Conservation (phyloP, 2,888 invertebrate species). For the Euclidia mi region DNA sequence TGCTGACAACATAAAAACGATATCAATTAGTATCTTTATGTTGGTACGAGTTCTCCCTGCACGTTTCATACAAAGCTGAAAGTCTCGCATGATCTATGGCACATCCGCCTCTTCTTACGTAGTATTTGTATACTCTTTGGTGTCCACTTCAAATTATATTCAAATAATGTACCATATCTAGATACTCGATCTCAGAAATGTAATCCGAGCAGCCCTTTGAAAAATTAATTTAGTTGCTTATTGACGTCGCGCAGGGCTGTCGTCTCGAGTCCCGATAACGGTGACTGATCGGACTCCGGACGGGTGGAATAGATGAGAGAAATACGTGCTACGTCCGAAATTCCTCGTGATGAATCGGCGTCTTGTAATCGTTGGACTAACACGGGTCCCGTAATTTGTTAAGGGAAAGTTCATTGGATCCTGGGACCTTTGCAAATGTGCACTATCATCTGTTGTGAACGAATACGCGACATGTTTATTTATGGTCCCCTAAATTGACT, state of each 20-base stretch:
- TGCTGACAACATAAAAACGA: too few relatives aligned
- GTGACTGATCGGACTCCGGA: slow-evolving; percentile 83
- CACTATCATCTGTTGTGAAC: slow-evolving; percentile 74
- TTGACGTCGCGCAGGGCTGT: slow-evolving; percentile 67
- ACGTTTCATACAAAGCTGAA: too few relatives aligned
- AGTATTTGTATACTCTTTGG: too few relatives aligned
- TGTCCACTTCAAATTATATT: too few relatives aligned
- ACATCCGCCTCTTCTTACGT: too few relatives aligned
- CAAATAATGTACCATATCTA: not conserved
- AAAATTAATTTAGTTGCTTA: slow-evolving; percentile 82
- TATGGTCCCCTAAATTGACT: slow-evolving; percentile 49
- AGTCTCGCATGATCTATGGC: too few relatives aligned
- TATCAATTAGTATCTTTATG: too few relatives aligned
- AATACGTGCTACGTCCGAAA: slow-evolving; percentile 81
- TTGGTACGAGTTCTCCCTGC: too few relatives aligned
- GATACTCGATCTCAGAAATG: not conserved
- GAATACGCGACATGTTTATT: slow-evolving; percentile 67
- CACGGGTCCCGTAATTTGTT: slow-evolving; percentile 84
- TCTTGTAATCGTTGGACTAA: slow-evolving; percentile 87
- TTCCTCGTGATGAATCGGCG: slow-evolving; percentile 83
- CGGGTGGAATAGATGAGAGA: slow-evolving; percentile 81
- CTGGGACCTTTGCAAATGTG: slow-evolving; percentile 74
- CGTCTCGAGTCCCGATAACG: slow-evolving; percentile 77
- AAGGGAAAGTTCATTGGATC: slow-evolving; percentile 64
- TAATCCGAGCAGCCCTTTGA: slow-evolving; percentile 26